Base-by-base conservation (phyloP, 2,888 invertebrate species). In the Melanostoma scalare region DNA sequence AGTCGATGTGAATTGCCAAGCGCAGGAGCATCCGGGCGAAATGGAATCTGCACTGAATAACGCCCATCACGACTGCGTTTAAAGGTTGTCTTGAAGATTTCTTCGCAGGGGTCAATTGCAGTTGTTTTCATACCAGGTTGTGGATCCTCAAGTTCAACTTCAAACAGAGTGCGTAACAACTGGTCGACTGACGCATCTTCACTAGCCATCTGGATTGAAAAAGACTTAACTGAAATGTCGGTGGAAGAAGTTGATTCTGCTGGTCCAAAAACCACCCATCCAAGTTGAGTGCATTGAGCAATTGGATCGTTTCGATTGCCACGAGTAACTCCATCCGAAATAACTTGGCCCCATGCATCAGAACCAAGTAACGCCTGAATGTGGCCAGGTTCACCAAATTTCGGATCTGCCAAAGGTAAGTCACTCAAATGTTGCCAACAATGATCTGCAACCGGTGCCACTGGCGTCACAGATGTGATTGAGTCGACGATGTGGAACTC, bases 371-470 rank as follows among this genome's bases (percentile, higher is more conserved):
- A 50, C 4, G 40, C 9, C 2, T 63, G 48, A 77, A 44, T 68
- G 5, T 36, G 60, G 30, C 84, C 85, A 30, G 86, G 77, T 9
- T 86, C 68, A 4, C 87, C 88, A 63, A 86, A 86, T 4, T 86
- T 85, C 79, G 76, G 0, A 85, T n/a, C 86, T 1, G 79, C 75
- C 35, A 86, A 71, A 36, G 80, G 72, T 30, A 79, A 86, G 9
- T 72, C 46, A 38, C 67, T 48, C 2, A 87, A 46, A n/a, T 86
- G 86, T 35, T 61, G n/a, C 86, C 78, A 8, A 74, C 71, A 36
- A 77, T 63, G 35, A 67, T 74, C 3, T 85, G 85, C 86, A 76
- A 87, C 40, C 69, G 56, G 46, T 85, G 86, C 36, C 68, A 72
- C 52, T 77, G 86, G 72, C 71, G 86, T 31, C 46, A 44, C 10